phyloP scores from a whole-genome alignment of 2,888 invertebrate species.

The Hermaeophaga mercurialis region DNA sequence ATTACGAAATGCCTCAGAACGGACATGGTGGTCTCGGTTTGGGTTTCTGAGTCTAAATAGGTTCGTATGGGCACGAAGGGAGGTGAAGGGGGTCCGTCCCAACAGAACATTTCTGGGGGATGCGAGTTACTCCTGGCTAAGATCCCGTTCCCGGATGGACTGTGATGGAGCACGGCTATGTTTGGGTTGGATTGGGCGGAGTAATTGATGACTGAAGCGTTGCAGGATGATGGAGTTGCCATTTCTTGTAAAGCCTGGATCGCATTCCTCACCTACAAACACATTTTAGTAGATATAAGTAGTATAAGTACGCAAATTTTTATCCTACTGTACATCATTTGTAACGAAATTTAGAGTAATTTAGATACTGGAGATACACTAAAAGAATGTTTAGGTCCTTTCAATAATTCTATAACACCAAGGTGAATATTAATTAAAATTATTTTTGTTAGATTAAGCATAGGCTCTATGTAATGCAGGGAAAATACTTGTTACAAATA shows the following conservation, averaged over 20 bases:
- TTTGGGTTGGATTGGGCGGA: conserved; percentile 85
- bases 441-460: too few relatives aligned
- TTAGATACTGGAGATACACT: too few relatives aligned
- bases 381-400: too few relatives aligned
- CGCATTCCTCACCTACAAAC: conserved; percentile 79
- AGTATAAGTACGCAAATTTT: too few relatives aligned
- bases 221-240: conserved; percentile 64
- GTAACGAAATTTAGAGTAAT: too few relatives aligned
- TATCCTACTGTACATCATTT: too few relatives aligned
- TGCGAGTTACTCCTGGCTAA: conserved; percentile 82
- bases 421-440: too few relatives aligned
- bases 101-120: conserved; percentile 83
- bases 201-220: conserved; percentile 58
- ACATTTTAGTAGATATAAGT: too few relatives aligned
- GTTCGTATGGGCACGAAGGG: conserved; percentile 49
- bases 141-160: conserved; percentile 56
- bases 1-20: conserved; percentile 70
- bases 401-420: too few relatives aligned
- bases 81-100: conserved; percentile 65
- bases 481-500: too few relatives aligned
- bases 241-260: conserved; percentile 84
- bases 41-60: conserved; percentile 58
- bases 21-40: conserved; percentile 67
- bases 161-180: conserved; percentile 55
- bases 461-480: too few relatives aligned